These are phyloP conservation scores for Mormoops blainvillei DNA, from an alignment of 2,113 vertebrate genomes.

Conservation along the genomic window DNA sequence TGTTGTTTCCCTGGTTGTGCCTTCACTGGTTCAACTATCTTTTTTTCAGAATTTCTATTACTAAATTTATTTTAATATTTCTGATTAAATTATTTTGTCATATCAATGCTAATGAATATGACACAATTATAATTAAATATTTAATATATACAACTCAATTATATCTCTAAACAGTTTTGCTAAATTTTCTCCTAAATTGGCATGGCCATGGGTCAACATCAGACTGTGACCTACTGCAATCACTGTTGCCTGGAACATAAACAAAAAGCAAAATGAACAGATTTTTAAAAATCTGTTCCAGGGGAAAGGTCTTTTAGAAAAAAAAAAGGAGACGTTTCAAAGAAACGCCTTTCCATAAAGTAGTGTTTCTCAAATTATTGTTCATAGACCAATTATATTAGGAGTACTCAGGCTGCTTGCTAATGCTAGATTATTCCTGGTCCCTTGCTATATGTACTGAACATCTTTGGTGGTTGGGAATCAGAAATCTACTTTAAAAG, in stretches of 20 bases:
- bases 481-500: background rate
- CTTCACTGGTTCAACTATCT: background rate
- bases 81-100: background rate
- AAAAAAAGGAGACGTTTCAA: background rate
- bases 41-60: background rate
- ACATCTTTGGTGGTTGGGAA: background rate
- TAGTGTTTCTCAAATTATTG: background rate
- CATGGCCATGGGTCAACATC: background rate
- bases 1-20: background rate
- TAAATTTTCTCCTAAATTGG: background rate
- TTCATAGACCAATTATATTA: background rate
- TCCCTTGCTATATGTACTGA: background rate
- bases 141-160: background rate
- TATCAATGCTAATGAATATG: background rate
- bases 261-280: background rate
- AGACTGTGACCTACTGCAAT: background rate
- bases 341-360: background rate
- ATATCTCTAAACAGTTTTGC: background rate
- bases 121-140: background rate
- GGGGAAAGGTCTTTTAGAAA: background rate
- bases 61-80: slow-evolving; percentile 2
- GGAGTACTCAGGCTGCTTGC: background rate
- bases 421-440: background rate
- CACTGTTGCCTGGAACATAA: background rate
- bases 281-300: background rate